Base-by-base conservation (phyloP, 2,113 vertebrate species). In the Salminus brasiliensis region DNA sequence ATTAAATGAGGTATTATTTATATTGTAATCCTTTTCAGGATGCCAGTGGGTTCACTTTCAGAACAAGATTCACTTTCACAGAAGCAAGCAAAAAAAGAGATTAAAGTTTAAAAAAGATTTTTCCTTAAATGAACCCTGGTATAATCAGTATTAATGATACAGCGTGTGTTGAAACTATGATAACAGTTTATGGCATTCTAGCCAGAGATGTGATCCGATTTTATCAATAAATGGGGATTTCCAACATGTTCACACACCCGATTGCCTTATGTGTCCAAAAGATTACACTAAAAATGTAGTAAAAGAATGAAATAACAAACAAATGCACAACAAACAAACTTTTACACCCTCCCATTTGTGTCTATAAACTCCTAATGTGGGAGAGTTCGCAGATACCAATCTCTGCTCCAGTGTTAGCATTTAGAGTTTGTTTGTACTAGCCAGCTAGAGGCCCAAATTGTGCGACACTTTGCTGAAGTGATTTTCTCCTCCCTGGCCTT, bases 311-410 rank as follows among this genome's bases (percentile, higher is more conserved):
- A 62, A 81, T n/a, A n/a, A 73, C 53, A 73, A 85, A 60, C 15
- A 78, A 85, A 85, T 65, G 74, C 53, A 79, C 21, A n/a, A n/a
- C n/a, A n/a, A n/a, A n/a, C n/a, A 25, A 32, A 49, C 5, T 53
- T 85, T 79, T 71, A 76, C 81, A 79, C 74, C 55, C 74, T 52
- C n/a, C 49, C 30, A 32, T 49, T 45, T 80, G 41, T 80, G 73
- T 88, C 74, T 77, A 83, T 49, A 74, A 62, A 66, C 25, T 23
- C 62, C 41, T 60, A 88, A 87, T 93, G 91, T 94, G 92, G 89
- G 92, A 93, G 89, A 93, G 83, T 92, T 92, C 62, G 34, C 47
- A 72, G 92, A 94, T 93, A 91, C 21, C 3, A 77, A 93, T 93
- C 89, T 90, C 83, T 57, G 84, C 76, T 79, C 72, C 83, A 86